These are phyloP conservation scores for Eulacestoma nigropectus DNA, from an alignment of 2,113 vertebrate species.

Conservation along the genomic window DNA sequence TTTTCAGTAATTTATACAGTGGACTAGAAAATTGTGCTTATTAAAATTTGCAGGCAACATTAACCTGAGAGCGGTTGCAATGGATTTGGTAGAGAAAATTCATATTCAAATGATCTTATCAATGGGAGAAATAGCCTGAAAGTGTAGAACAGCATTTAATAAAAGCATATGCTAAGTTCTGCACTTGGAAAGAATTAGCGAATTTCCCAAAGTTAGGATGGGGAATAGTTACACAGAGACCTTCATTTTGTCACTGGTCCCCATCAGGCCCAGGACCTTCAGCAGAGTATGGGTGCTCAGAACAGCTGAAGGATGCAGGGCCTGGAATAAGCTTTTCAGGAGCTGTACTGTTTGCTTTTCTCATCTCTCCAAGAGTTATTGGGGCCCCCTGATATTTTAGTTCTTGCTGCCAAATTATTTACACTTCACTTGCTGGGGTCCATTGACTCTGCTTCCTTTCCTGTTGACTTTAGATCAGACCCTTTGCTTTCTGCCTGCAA, in stretches of 20 bases:
- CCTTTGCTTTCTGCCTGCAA: not conserved
- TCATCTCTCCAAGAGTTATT: not conserved
- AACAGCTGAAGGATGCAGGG: not conserved
- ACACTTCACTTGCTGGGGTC: not conserved
- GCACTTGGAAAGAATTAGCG: not conserved
- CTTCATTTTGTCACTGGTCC: not conserved
- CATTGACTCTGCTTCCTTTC: not conserved
- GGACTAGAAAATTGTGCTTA: not conserved
- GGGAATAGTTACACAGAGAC: not conserved
- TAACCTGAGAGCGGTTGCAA: not conserved
- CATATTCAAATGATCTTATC: not conserved
- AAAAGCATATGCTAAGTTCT: not conserved
- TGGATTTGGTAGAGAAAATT: not conserved
- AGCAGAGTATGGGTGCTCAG: not conserved
- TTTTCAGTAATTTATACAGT: not conserved
- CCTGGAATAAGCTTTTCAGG: not conserved
- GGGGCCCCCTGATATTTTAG: not conserved
- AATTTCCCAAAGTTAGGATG: not conserved
- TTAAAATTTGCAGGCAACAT: not conserved
- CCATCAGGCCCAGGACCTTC: not conserved
- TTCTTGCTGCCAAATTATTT: not conserved
- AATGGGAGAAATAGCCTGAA: not conserved
- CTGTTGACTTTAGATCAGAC: not conserved
- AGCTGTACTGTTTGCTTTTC: not conserved
- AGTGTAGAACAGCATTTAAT: not conserved